phyloP scores from a whole-genome alignment of 2,113 vertebrate genomes.

The human (Homo sapiens) region GRCh38 chr9:36406501-36407000 shows the following conservation, averaged over 20 bases:
- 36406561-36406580: background rate
- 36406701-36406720: background rate
- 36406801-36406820: background rate
- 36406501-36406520: background rate
- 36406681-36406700: background rate
- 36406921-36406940: too few species aligned
- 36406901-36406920: too few species aligned
- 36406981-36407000: too few species aligned
- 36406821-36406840: background rate
- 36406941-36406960: too few species aligned
- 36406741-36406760: background rate
- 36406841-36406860: slow-evolving; percentile 3
- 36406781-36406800: slow-evolving; percentile 10
- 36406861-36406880: background rate
- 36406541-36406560: background rate
- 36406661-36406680: background rate
- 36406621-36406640: background rate
- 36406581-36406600: background rate
- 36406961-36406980: too few species aligned
- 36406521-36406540: background rate
- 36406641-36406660: background rate
- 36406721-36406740: background rate
- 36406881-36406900: too few species aligned
- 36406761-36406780: background rate
- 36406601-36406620: background rate